Evolutionary conservation across 1,140 invertebrate species (phyloP).

Genomic region (Goniozus legneri): DNA sequence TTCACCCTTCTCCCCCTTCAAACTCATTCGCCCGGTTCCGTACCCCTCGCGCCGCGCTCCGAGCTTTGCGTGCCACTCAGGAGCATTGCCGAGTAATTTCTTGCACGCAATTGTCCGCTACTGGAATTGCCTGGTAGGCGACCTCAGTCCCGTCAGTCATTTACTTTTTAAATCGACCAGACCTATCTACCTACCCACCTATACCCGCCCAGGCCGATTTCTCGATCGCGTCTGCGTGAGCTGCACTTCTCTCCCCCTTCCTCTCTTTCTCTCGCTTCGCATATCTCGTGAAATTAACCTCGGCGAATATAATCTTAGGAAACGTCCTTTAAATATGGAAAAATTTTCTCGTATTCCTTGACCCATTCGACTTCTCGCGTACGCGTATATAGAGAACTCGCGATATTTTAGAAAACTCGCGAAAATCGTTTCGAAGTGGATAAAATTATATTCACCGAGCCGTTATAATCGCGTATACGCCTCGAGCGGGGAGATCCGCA

Average conservation of each 20-base stretch:
- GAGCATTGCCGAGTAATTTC: slow-evolving; percentile 48
- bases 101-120: slow-evolving; percentile 53
- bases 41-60: too few species aligned
- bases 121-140: slow-evolving; percentile 49
- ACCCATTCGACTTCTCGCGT: slow-evolving; percentile 13
- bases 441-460: too few species aligned
- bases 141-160: slow-evolving; percentile 46
- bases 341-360: slow-evolving; percentile 8
- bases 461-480: too few species aligned
- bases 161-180: slow-evolving; percentile 45
- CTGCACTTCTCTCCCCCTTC: neutral
- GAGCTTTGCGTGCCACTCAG: slow-evolving; percentile 45
- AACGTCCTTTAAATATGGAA: slow-evolving; percentile 11
- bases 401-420: too few species aligned
- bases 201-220: slow-evolving; percentile 6
- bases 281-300: slow-evolving; percentile 1
- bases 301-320: slow-evolving; percentile 12
- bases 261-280: neutral
- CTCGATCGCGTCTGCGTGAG: neutral
- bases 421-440: too few species aligned
- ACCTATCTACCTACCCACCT: slow-evolving; percentile 25
- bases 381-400: too few species aligned
- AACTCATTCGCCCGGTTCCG: slow-evolving; percentile 15
- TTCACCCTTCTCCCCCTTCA: slow-evolving; percentile 1
- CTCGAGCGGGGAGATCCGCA: too few species aligned